Base-by-base conservation (phyloP, 2,888 invertebrate species). In the Mythimna pallens region DNA sequence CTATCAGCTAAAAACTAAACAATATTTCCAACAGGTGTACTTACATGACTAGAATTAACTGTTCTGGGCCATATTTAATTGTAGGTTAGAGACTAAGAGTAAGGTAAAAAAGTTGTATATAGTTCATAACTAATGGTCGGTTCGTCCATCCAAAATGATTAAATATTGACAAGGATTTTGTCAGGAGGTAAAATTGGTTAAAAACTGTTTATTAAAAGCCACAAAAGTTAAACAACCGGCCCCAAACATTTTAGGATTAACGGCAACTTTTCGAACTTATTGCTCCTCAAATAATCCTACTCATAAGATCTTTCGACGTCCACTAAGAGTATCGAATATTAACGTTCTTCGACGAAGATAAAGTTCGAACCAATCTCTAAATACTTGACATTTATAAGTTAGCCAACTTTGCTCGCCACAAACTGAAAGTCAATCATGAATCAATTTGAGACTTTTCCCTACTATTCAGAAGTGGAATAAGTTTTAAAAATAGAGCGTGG, bases 331-430 rank as follows among this genome's bases (percentile, higher is more conserved):
- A 71, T 68, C 17, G 36, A 86, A 75, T 81, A 78, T 81, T 80
- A 80, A 81, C 34, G 63, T 76, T 65, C 58, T 30, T 59, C 30
- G 47, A 59, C 17, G 65, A 59, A 52, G 61, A 55, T 40, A 34
- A 73, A 81, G 65, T 78, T 80, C n/a, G 50, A 67, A 62, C 22
- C 34, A 52, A 63, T 65, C 55, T 69, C 52, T 68, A 72, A 84
- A 84, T 70, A 70, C 72, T 80, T 80, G 67, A 75, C 74, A 82
- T 79, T 86, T 76, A 74, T 74, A 69, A 78, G 62, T 78, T 73
- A 8, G 3, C 36, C 10, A 73, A 80, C 71, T 85, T 73, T 43
- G 36, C 36, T 59, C 69, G 50, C 73, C 64, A n/a, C 70, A 58
- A 73, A 70, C 78, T 68, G 43, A 73, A 80, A 86, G 74, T 70